Conservation (phyloP, 1,140 invertebrate species). For the Trachymyrmex cornetzi region DNA sequence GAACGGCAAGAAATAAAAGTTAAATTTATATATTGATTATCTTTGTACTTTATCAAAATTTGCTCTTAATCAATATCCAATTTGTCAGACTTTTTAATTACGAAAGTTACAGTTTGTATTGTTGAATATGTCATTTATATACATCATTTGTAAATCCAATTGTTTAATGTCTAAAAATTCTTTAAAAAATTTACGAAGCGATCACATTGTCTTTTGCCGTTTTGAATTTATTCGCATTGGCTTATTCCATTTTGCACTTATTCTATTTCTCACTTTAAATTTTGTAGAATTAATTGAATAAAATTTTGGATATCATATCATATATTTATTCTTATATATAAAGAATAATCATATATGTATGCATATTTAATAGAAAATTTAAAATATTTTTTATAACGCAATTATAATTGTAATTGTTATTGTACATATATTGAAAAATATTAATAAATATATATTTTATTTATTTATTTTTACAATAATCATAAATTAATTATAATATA, state of each 20-base stretch:
- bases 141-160: too few relatives aligned
- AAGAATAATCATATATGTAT: background rate
- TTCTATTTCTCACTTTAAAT: too few relatives aligned
- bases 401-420: background rate
- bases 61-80: background rate
- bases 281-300: too few relatives aligned
- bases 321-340: background rate
- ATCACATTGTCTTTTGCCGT: too few relatives aligned
- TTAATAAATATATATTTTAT: background rate
- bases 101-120: background rate
- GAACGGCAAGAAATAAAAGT: conserved; percentile 25
- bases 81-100: background rate
- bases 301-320: background rate
- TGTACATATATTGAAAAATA: background rate
- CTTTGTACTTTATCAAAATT: background rate
- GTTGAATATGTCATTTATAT: too few relatives aligned
- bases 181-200: too few relatives aligned
- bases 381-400: background rate
- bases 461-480: background rate
- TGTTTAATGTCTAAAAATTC: too few relatives aligned
- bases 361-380: background rate
- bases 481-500: background rate
- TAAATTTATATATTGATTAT: background rate
- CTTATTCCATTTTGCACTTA: too few relatives aligned
- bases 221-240: too few relatives aligned